Evolutionary conservation across 2,888 invertebrate species (phyloP).

Genomic region (Volucella zonaria): DNA sequence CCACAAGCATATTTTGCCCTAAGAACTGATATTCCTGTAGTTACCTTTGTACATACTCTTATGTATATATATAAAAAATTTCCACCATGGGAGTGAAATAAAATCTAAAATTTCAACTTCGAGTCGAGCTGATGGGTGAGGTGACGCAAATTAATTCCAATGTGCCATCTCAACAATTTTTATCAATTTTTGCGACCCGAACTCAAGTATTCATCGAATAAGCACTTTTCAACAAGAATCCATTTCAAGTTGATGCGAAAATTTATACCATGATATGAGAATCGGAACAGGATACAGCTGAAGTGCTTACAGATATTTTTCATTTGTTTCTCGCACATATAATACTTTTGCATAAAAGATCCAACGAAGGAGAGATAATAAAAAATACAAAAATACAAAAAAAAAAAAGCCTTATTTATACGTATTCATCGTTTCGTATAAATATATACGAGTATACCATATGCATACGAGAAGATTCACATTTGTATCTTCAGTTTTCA

Average conservation of each 20-base stretch:
- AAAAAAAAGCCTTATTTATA: conserved; percentile 26
- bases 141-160: conserved; percentile 14
- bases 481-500: conserved; percentile 13
- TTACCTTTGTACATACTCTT: no score
- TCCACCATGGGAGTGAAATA: neutral
- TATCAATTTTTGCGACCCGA: conserved; percentile 46
- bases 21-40: no score
- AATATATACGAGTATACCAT: no score
- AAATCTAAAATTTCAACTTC: neutral
- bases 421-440: neutral
- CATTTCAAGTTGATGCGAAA: no score
- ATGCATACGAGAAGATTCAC: neutral
- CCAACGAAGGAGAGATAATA: conserved; percentile 9
- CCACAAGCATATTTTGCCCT: no score
- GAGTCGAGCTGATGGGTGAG: neutral
- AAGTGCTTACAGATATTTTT: conserved; percentile 28
- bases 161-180: conserved; percentile 20
- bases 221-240: conserved; percentile 51
- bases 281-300: conserved; percentile 18
- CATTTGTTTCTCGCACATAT: neutral
- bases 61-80: no score
- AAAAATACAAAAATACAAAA: neutral
- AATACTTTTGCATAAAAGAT: neutral
- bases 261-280: neutral
- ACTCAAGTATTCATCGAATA: conserved; percentile 32